These are phyloP conservation scores for Saxicola maurus DNA, from an alignment of 2,797 vertebrate genomes.

Conservation along the genomic window DNA sequence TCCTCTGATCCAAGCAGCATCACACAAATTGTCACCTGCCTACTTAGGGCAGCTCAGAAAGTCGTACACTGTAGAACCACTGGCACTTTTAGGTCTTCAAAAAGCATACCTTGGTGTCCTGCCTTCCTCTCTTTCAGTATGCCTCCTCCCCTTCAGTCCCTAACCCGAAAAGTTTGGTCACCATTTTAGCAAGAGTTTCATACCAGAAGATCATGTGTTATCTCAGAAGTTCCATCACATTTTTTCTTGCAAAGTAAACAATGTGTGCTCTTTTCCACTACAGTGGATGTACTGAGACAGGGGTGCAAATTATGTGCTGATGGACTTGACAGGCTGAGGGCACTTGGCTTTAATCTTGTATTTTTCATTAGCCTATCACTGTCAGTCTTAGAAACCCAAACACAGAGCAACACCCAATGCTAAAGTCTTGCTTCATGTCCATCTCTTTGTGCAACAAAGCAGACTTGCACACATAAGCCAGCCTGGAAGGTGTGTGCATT, in stretches of 20 bases:
- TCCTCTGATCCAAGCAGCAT: background rate
- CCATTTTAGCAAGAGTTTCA: background rate
- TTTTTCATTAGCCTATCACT: background rate
- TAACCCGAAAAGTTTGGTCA: background rate
- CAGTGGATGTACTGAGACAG: background rate
- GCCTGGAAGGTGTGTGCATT: fast-evolving
- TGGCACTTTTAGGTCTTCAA: background rate
- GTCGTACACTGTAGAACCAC: background rate
- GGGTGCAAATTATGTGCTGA: background rate
- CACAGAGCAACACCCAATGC: background rate
- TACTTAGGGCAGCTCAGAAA: background rate
- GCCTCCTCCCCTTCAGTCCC: background rate
- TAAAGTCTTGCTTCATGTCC: background rate
- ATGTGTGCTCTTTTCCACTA: background rate
- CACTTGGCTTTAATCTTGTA: background rate
- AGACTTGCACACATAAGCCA: background rate
- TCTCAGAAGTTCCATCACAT: background rate
- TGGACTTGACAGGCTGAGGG: background rate
- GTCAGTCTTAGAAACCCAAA: background rate
- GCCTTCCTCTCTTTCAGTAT: background rate
- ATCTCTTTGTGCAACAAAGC: background rate
- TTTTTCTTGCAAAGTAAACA: background rate
- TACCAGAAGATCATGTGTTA: background rate
- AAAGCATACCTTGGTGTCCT: background rate
- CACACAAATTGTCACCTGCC: background rate